Evolutionary conservation across 2,888 invertebrate genomes (phyloP).

Genomic region (Euplagia quadripunctaria): DNA sequence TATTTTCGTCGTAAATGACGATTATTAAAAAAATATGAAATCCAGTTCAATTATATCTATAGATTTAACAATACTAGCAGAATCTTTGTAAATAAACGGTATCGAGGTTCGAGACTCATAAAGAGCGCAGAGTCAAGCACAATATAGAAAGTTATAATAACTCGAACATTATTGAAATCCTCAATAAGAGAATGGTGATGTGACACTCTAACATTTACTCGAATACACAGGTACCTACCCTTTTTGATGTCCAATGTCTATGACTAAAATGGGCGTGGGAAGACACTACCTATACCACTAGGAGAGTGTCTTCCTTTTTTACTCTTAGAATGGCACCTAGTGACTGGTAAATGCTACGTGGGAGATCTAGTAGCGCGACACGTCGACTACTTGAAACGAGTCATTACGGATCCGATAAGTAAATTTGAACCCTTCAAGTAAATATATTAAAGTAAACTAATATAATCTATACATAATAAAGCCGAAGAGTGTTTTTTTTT

Average conservation of each 20-base stretch:
- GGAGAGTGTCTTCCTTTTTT: background rate
- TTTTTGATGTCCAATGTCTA: background rate
- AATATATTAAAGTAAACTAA: too few species aligned
- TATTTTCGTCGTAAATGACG: background rate
- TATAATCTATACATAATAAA: too few species aligned
- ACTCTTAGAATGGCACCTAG: background rate
- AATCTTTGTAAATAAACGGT: conserved; percentile 23
- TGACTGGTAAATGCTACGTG: background rate
- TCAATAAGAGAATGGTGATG: conserved; percentile 43
- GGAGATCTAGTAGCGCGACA: background rate
- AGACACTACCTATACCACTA: background rate
- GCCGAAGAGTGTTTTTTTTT: too few species aligned
- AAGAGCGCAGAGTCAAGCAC: conserved; percentile 20
- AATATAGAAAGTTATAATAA: conserved; percentile 23
- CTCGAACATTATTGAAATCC: conserved; percentile 51
- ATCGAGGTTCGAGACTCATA: conserved; percentile 23
- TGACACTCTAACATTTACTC: conserved; percentile 4
- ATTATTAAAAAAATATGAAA: background rate
- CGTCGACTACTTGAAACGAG: background rate
- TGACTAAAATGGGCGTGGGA: background rate
- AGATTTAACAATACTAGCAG: background rate
- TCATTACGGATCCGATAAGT: background rate
- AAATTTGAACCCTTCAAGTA: background rate
- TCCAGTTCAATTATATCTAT: background rate
- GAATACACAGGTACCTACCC: background rate